Evolutionary conservation across 2,888 invertebrate species (phyloP).

Genomic region (Limnephilus rhombicus): DNA sequence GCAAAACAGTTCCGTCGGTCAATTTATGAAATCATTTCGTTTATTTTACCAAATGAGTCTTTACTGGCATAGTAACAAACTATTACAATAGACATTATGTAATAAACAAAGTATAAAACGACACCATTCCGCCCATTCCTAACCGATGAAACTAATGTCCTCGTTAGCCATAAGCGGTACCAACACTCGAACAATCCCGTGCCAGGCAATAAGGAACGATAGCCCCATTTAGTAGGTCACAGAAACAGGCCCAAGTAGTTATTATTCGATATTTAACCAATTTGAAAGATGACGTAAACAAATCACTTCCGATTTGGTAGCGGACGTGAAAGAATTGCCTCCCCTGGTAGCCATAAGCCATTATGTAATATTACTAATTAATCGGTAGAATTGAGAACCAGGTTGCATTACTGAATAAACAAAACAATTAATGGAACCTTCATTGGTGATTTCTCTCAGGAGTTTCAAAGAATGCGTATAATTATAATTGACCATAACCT

Average conservation of each 20-base stretch:
- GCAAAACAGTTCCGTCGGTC: too few relatives aligned
- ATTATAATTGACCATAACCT: too few relatives aligned
- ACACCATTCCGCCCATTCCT: not conserved
- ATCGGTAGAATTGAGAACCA: not conserved
- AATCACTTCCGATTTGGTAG: not conserved
- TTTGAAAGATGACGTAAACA: not conserved
- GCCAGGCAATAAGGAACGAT: not conserved
- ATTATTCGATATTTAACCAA: conserved; percentile 1
- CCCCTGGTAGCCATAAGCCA: not conserved
- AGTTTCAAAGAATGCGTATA: too few relatives aligned
- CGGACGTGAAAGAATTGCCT: not conserved
- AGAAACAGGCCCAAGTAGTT: not conserved
- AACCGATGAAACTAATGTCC: not conserved
- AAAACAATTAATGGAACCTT: not conserved
- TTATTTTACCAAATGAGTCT: not conserved
- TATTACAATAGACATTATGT: not conserved
- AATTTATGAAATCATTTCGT: too few relatives aligned
- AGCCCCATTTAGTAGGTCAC: not conserved
- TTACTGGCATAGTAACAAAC: not conserved
- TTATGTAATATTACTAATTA: not conserved
- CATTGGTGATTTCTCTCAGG: not conserved
- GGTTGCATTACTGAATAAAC: not conserved
- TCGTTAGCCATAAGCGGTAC: not conserved
- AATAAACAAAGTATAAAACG: not conserved
- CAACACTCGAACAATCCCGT: not conserved